Evolutionary conservation across 92 coral and sea anemone genomes (phyloP), one percentile per base, ranked within the genome.

Genomic region (Meandrina meandrites): DNA sequence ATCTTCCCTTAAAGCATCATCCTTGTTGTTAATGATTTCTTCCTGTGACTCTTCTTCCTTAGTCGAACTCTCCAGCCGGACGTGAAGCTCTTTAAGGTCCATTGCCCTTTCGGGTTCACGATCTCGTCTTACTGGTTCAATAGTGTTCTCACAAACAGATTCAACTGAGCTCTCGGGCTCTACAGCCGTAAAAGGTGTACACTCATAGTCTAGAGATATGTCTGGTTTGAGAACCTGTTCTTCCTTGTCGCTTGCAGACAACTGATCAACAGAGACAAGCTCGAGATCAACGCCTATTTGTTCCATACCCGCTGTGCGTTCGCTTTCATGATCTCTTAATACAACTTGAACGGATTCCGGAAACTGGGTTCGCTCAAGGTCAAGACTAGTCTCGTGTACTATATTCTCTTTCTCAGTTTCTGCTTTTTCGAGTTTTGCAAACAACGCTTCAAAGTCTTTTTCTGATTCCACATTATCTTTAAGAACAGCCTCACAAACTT

Each of bases 381-480:
- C 89, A 35, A 0, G 35, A 42, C 71, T 64, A 37, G 84, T 47
- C 15, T 78, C 28, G 1, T 11, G 62, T 51, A 11, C 32, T 28
- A 16, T 21, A 31, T 35, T 73, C 15, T 67, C 74, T 28, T 34
- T 76, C 34, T 84, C 35, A 28, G 31, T 56, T 14, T 27, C 78
- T 22, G 32, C 62, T 37, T 66, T 73, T 53, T 85, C 86, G 57
- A 89, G 81, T 31, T 75, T 77, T 72, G 40, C 54, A 79, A 89
- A 71, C 85, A 85, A 30, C 4, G 80, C 92, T 3, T 85, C 92
- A 28, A 89, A 58, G 54, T 92, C 91, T 30, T 80, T 79, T 74
- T 85, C 85, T 22, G 86, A 69, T 69, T 89, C 90, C 22, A 86
- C 86, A 32, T 17, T 53, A 21, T 58, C 51, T 32, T 48, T 77